phyloP scores from a whole-genome alignment of 2,113 vertebrate genomes.

The Phrynosoma platyrhinos region DNA sequence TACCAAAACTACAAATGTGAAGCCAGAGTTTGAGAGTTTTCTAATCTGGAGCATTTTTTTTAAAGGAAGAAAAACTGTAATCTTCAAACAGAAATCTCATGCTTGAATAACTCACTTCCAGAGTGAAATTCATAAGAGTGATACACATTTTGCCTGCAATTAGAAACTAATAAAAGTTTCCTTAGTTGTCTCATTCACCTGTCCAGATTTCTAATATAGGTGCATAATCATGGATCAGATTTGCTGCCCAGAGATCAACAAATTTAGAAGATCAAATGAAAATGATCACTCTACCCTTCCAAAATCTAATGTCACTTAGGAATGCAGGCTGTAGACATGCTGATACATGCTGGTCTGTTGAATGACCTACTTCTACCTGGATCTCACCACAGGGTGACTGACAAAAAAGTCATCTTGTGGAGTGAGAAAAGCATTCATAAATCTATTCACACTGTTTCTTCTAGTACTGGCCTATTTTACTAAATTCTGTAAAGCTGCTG shows the following conservation, averaged over 20 bases:
- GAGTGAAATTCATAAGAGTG: background rate
- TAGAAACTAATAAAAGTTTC: background rate
- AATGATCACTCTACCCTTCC: background rate
- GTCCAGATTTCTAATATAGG: background rate
- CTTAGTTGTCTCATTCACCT: background rate
- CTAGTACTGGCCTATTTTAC: background rate
- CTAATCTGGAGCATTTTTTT: background rate
- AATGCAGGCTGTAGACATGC: background rate
- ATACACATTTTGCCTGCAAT: background rate
- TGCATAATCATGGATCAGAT: background rate
- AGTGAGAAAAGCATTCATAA: constrained; percentile 11
- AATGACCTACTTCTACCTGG: background rate
- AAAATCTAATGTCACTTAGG: background rate
- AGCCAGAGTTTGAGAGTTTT: background rate
- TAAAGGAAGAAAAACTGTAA: too few relatives aligned
- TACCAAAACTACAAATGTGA: background rate
- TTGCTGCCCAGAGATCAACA: background rate
- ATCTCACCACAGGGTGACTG: background rate
- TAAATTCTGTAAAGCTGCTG: background rate
- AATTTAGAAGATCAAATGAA: background rate
- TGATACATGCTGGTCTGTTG: background rate
- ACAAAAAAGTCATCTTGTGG: constrained; percentile 21
- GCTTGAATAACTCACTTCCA: background rate
- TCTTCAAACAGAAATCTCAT: background rate
- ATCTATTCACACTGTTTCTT: background rate